Evolutionary conservation across 2,888 invertebrate species (phyloP), one percentile per base, ranked within the genome.

Genomic region (Serrognathus titanus): DNA sequence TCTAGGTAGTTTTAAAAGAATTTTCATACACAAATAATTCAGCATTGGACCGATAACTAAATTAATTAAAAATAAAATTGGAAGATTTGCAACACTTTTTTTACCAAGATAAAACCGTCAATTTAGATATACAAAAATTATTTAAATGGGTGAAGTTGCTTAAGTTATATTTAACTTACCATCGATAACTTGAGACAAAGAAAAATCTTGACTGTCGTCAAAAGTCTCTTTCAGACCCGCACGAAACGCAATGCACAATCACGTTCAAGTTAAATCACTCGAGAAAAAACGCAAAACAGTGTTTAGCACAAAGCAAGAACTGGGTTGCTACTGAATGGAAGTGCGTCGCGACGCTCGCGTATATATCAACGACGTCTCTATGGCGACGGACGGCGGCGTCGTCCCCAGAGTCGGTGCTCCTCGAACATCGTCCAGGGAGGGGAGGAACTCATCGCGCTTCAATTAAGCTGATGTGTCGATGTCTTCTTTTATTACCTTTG

Each of bases 321-420:
- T 31, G 36, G 54, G 55, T 58, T 63, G 63, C 60, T 60, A 71
- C 70, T 73, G 71, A 73, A 72, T 72, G 71, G 65, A 66, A 49
- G 55, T 58, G 67, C 72, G 70, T 72, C 72, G 67, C 69, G 73
- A 72, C 73, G 73, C 72, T 56, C 54, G 51, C 59, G 69, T 70
- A 71, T 73, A 71, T 75, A 75, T 72, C 57, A 71, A 63, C 63
- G 68, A 60, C 64, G 71, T 73, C 62, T 61, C 66, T 66, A 70
- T 72, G 70, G 70, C 55, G 62, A 74, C 72, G 68, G 59, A 59
- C 63, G 65, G 64, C 64, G 61, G 59, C 58, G 52, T 58, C 55
- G 24, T 31, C 9, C 48, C 49, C 20, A 51, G 55, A 41, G 57
- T 51, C 53, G 58, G 58, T 48, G 55, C 36, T 56, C 48, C 7